Conservation (phyloP, 1,140 invertebrate species). For the Caenorhabditis tropicalis region DNA sequence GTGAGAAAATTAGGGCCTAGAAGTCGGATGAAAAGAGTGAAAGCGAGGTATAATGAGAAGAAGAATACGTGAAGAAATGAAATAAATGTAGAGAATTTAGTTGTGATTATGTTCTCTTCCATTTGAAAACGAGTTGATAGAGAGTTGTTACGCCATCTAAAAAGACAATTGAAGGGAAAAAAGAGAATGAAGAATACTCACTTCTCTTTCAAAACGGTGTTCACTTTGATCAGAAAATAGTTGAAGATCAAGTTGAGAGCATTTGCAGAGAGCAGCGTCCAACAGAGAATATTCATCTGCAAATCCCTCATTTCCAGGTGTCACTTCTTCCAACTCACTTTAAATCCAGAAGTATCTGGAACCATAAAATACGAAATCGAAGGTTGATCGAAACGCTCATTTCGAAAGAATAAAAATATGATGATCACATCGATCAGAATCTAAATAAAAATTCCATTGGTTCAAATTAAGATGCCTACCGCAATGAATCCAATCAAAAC, state of each 20-base stretch:
- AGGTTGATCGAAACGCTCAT: not conserved
- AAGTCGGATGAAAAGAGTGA: not conserved
- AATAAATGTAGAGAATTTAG: not conserved
- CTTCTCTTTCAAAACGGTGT: not conserved
- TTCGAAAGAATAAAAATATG: not conserved
- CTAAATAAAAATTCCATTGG: not conserved
- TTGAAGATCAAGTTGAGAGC: not conserved
- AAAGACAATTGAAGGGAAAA: not conserved
- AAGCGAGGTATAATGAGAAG: not conserved
- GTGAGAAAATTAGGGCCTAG: not conserved
- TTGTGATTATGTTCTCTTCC: constrained; percentile 17
- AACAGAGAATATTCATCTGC: not conserved
- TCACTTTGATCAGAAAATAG: not conserved
- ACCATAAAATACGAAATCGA: not conserved
- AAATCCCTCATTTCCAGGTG: not conserved
- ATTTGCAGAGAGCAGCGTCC: not conserved
- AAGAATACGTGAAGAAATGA: not conserved
- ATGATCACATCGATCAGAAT: not conserved
- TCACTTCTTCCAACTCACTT: not conserved
- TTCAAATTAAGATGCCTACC: not conserved
- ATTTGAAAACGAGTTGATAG: not conserved
- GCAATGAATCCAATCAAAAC: not conserved
- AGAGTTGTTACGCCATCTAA: not conserved
- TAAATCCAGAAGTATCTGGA: not conserved
- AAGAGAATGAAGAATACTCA: not conserved